Percentiles rank a stretch among this genome's conserved stretches.
These are phyloP conservation scores for Charaxes varanes DNA, from an alignment of 1,140 invertebrate species.

Conservation along the genomic window DNA sequence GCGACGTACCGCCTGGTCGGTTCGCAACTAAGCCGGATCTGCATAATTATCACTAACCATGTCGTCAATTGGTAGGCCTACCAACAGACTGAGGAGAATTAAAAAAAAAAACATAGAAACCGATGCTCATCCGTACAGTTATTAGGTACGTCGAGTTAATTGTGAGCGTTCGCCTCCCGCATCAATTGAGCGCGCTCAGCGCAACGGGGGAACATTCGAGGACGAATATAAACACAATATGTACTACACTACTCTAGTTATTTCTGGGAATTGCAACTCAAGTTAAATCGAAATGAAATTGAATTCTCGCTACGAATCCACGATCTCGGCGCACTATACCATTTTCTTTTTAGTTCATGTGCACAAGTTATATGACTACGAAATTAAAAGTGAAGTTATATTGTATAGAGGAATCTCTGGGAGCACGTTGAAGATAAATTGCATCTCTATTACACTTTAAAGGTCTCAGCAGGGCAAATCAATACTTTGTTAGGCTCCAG, in stretches of 20 bases:
- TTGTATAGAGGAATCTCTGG: too few relatives aligned
- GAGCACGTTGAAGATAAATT: too few relatives aligned
- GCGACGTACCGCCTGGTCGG: conserved; percentile 40
- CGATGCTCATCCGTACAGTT: conserved; percentile 40
- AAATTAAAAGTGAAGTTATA: too few relatives aligned
- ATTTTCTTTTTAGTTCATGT: too few relatives aligned
- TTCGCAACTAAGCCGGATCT: conserved; percentile 63
- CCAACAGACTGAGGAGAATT: conserved; percentile 27
- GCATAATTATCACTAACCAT: conserved; percentile 47
- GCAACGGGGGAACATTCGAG: conserved; percentile 58
- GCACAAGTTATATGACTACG: too few relatives aligned
- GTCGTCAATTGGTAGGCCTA: conserved; percentile 56
- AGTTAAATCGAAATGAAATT: conserved; percentile 12
- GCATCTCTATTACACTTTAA: too few relatives aligned
- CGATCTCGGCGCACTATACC: too few relatives aligned
- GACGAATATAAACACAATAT: conserved; percentile 63
- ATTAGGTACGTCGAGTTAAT: conserved; percentile 57
- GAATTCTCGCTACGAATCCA: too few relatives aligned
- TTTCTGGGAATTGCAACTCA: conserved; percentile 53
- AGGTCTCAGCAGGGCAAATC: too few relatives aligned
- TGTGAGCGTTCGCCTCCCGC: conserved; percentile 63
- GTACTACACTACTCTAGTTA: conserved; percentile 32
- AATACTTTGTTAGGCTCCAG: too few relatives aligned
- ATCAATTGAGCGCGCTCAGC: conserved; percentile 53
- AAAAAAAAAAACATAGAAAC: conserved; percentile 49